phyloP scores from a whole-genome alignment of 2,113 vertebrate species.

The Etheostoma spectabile region DNA sequence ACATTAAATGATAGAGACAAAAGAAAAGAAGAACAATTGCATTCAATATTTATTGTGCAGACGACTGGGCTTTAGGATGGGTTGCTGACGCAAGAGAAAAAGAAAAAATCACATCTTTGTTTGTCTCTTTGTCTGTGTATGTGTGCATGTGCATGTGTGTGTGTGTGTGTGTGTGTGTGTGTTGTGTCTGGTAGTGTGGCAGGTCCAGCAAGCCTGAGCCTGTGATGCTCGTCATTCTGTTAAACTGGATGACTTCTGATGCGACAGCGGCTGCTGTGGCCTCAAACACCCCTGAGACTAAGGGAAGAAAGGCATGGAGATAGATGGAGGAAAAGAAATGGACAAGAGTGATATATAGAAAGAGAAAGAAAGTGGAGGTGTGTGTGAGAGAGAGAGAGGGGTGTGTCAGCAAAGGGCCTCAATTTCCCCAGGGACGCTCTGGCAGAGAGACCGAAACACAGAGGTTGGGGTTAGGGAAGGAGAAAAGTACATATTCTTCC shows the following conservation, averaged over 20 bases:
- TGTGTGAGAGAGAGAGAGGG: conserved; percentile 5
- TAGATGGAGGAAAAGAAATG: conserved; percentile 35
- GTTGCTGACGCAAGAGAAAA: conserved; percentile 25
- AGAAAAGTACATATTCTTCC: conserved; percentile 48
- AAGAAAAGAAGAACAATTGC: not conserved
- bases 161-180: conserved; percentile 12
- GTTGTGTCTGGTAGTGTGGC: conserved; percentile 8
- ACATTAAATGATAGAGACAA: not conserved
- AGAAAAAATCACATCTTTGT: conserved; percentile 40
- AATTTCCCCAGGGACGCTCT: conserved; percentile 63
- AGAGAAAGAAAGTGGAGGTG: conserved; percentile 24
- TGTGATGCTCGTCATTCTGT: conserved; percentile 59
- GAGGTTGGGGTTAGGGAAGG: conserved; percentile 37
- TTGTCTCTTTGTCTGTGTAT: conserved; percentile 28
- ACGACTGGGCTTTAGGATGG: not conserved
- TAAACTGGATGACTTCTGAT: conserved; percentile 63
- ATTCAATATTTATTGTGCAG: conserved; percentile 45
- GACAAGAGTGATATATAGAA: conserved; percentile 45
- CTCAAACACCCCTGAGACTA: conserved; percentile 53
- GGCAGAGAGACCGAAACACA: conserved; percentile 54
- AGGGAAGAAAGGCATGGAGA: conserved; percentile 31
- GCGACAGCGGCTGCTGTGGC: conserved; percentile 46
- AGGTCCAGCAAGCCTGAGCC: conserved; percentile 41
- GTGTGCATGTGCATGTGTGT: conserved; percentile 7
- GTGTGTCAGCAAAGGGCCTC: conserved; percentile 62